These are phyloP conservation scores for Grantiella picta DNA, from an alignment of 2,113 vertebrate genomes.

Conservation along the genomic window DNA sequence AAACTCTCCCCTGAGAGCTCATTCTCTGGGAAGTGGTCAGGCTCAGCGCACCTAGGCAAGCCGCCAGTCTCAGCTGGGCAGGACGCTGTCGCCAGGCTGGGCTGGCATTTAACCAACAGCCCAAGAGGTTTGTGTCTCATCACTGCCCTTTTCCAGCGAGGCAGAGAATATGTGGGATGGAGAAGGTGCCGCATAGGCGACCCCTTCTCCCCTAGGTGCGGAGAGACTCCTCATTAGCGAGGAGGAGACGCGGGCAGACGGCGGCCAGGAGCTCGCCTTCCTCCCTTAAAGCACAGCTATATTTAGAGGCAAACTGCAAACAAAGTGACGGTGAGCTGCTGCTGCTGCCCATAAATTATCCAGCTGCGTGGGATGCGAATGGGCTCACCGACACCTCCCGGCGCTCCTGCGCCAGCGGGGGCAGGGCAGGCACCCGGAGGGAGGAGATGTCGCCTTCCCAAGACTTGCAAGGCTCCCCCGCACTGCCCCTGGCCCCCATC, in stretches of 20 bases:
- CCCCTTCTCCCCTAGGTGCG: fast-evolving
- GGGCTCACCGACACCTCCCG: background rate
- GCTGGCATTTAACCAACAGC: background rate
- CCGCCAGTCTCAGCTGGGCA: background rate
- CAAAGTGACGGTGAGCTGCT: background rate
- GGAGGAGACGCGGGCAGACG: background rate
- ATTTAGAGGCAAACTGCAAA: conserved; percentile 53
- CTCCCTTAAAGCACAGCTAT: background rate
- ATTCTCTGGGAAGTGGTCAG: background rate
- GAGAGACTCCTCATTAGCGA: background rate
- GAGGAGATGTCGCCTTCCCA: background rate
- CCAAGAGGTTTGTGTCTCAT: background rate
- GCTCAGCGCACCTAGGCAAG: background rate
- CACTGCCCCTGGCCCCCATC: background rate
- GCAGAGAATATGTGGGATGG: fast-evolving
- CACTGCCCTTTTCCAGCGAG: fast-evolving
- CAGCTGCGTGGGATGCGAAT: background rate
- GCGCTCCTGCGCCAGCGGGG: background rate
- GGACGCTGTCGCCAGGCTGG: background rate
- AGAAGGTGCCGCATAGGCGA: fast-evolving
- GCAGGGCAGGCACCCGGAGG: background rate
- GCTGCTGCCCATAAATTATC: conserved; percentile 46
- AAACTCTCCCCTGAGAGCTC: fast-evolving
- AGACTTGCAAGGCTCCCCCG: background rate
- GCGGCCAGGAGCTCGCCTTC: background rate